Evolutionary conservation across 2,888 invertebrate genomes (phyloP), one percentile per base, ranked within the genome.

Genomic region (Melanostoma scalare): DNA sequence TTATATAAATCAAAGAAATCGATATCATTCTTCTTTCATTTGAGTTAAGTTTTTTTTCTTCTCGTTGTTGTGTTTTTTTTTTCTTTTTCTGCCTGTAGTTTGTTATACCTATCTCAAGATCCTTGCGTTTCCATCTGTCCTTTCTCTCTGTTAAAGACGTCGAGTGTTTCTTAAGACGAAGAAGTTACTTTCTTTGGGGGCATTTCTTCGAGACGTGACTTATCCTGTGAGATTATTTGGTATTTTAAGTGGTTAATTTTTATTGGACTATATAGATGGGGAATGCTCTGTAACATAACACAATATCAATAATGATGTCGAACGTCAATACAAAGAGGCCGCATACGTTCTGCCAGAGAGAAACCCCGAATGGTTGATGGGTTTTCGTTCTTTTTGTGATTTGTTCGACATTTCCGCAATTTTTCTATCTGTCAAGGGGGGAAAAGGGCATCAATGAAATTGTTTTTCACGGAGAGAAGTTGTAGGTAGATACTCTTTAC

Each of bases 171-270:
- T 40, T 40, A 6, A 55, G 33, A 35, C 10, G 61, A 40, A 46
- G 40, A 50, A 55, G 20, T 56, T 69, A 4, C 36, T 36, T 42
- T 48, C 55, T 38, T 58, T 31, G 10, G 8, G 40, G 46, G 67
- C 60, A 40, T n/a, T 69, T 65, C 46, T 40, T 31, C 2, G n/a
- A 30, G 8, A 74, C 69, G 69, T 69, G 63, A 79, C 56, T 74
- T 74, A 44, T 73, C 65, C 40, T 46, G 38, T 48, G 72, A 76
- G 60, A 81, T 76, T 68, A 76, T 48, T 80, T 77, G 58, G 52
- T 75, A 71, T 71, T 80, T 71, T 80, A 71, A 71, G 76, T 76
- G 72, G 71, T 67, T 81, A 81, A 76, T 81, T 81, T 81, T 81
- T 76, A 81, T 81, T 81, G 72, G 76, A 67, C 61, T 71, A 53